Percentiles rank a stretch among this genome's conserved stretches.
phyloP scores from a whole-genome alignment of 2,797 vertebrate genomes.

The Malurus leucopterus region DNA sequence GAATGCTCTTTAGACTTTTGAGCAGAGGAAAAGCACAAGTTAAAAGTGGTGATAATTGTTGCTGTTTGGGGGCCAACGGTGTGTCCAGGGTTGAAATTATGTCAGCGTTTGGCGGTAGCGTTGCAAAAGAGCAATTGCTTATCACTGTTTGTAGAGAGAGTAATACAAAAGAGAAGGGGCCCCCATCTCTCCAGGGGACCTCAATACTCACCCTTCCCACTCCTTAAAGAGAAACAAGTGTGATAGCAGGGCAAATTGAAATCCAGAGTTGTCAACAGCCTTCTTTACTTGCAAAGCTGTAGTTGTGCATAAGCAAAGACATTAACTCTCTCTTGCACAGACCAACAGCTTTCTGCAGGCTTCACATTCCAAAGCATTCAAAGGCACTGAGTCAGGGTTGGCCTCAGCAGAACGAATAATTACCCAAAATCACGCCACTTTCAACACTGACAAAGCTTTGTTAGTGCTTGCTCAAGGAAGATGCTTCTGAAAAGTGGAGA shows the following conservation, averaged over 20 bases:
- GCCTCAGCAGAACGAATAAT: not conserved
- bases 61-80: not conserved
- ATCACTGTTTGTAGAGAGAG: not conserved
- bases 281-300: not conserved
- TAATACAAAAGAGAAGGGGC: not conserved
- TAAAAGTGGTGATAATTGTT: not conserved
- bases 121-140: not conserved
- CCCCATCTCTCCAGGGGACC: not conserved
- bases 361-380: not conserved
- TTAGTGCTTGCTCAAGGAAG: not conserved
- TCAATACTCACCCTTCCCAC: not conserved
- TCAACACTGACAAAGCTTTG: not conserved
- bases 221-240: not conserved
- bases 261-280: not conserved
- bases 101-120: rapidly evolving
- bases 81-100: not conserved
- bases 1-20: not conserved
- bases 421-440: not conserved
- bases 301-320: not conserved
- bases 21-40: not conserved
- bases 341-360: not conserved
- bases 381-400: not conserved
- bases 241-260: not conserved
- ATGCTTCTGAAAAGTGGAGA: not conserved
- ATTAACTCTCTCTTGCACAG: not conserved